Base-by-base conservation (phyloP, 2,888 invertebrate genomes). In the Nudaria mundana region DNA sequence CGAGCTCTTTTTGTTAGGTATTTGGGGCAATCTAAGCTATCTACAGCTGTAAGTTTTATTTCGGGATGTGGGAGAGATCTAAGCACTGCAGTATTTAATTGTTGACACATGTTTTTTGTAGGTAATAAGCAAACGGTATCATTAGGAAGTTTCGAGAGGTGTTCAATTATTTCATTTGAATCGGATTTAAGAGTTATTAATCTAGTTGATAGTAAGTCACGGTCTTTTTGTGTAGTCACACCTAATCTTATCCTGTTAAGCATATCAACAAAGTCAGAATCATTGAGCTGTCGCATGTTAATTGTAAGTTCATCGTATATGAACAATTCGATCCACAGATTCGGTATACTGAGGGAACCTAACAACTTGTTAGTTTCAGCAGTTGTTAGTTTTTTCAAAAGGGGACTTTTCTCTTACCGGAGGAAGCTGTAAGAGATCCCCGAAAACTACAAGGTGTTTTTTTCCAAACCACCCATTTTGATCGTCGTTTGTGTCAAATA, bases 91-190 rank as follows among this genome's bases (percentile, higher is more conserved):
- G 3, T 24, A 33, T 33, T 33, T 14, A 33, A 24, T 5, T 15
- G 24, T 2, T 5, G 3, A 24, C 24, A 33, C 24, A 24, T 23
- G 10, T 34, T 34, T 25, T 8, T 25, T 8, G 34, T 34, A 2
- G 26, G 26, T 26, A 34, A 4, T 34, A 34, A 34, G 4, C 25
- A 34, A 34, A 34, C 25, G 7, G 25, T 34, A 34, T 34, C 26
- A 4, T 24, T 7, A 7, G 34, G 34, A 16, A 34, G 10, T n/a
- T 25, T 8, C 7, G 18, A 16, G 8, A 3, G 12, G 2, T 34
- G 5, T 11, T 3, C 3, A 3, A 34, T 34, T 6, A 2, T 12
- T 15, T 34, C 14, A 33, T 34, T 25, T 2, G 26, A 34, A 16
- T 25, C 2, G 7, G 16, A 18, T 1, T 11, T 2, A 1, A 26